Evolutionary conservation across 2,888 invertebrate species (phyloP).

Genomic region (Cotesia congregata): DNA sequence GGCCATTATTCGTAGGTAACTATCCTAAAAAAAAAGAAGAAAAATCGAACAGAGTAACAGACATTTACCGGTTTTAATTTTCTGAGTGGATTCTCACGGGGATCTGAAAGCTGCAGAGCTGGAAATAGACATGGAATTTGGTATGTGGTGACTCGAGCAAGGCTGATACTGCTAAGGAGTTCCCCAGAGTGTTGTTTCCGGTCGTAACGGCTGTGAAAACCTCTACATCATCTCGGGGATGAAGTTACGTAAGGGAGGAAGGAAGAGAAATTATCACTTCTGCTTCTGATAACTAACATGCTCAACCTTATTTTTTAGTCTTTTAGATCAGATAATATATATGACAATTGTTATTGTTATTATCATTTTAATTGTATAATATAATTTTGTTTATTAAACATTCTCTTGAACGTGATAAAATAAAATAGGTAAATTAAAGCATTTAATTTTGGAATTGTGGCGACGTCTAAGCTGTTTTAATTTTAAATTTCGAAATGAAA

Average conservation of each 20-base stretch:
- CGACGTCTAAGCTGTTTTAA: neutral
- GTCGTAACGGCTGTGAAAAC: constrained; percentile 39
- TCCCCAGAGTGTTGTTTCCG: constrained; percentile 55
- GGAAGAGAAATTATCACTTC: neutral
- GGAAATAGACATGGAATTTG: constrained; percentile 51
- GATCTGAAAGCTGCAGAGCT: constrained; percentile 36
- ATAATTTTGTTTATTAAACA: too few relatives aligned
- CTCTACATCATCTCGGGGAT: constrained; percentile 49
- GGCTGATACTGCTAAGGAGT: constrained; percentile 55
- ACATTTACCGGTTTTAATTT: constrained; percentile 33
- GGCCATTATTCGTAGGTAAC: neutral
- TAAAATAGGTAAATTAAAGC: neutral
- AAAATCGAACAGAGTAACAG: neutral
- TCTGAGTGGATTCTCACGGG: constrained; percentile 45
- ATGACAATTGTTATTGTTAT: neutral
- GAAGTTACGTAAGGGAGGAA: constrained; percentile 42
- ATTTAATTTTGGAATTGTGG: neutral
- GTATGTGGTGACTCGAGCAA: constrained; percentile 51
- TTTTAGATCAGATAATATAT: neutral
- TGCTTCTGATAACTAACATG: constrained; percentile 5
- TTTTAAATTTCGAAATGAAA: neutral
- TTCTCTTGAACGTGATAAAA: too few relatives aligned
- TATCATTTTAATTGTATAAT: neutral
- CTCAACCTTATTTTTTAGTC: neutral
- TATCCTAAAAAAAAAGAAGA: neutral